These are phyloP conservation scores for Diabrotica undecimpunctata DNA, from an alignment of 1,140 invertebrate genomes.

Conservation along the genomic window DNA sequence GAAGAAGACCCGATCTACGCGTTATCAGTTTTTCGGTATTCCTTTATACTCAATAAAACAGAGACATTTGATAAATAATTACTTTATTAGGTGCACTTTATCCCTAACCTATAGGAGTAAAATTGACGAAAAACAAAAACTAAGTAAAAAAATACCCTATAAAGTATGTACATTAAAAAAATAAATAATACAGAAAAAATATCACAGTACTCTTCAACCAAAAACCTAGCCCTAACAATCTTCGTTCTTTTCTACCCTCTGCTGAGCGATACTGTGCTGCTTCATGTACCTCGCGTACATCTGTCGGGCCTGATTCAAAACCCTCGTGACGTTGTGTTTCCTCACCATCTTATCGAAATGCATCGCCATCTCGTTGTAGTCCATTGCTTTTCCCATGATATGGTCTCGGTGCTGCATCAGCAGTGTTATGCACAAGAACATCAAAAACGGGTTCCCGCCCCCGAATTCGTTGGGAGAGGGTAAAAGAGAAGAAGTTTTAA, in stretches of 20 bases:
- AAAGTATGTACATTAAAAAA: constrained; percentile 2
- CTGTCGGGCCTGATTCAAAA: constrained; percentile 84
- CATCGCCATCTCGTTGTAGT: constrained; percentile 97
- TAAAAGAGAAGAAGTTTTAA: constrained; percentile 52
- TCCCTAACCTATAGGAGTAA: too few species aligned
- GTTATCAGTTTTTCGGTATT: too few species aligned
- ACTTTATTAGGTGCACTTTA: too few species aligned
- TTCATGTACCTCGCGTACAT: constrained; percentile 81
- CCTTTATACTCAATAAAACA: too few species aligned
- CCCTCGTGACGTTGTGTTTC: constrained; percentile 89
- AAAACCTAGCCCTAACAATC: constrained; percentile 30
- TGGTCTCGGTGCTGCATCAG: constrained; percentile 87
- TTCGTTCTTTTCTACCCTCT: constrained; percentile 29
- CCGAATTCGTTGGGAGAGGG: constrained; percentile 85
- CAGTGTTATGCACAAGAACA: constrained; percentile 91
- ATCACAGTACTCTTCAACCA: constrained; percentile 26
- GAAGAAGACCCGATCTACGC: too few species aligned
- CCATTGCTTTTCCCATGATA: constrained; percentile 86
- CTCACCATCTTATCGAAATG: constrained; percentile 97
- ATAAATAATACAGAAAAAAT: constrained; percentile 21
- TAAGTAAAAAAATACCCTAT: too few species aligned
- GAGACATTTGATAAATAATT: too few species aligned
- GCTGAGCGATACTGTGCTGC: constrained; percentile 52
- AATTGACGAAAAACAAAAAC: too few species aligned
- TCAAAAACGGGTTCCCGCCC: constrained; percentile 91